Percentiles rank a stretch among this genome's conserved stretches.
Evolutionary conservation across 2,113 vertebrate species (phyloP).

Genomic region (Sinocyclocheilus maitianheensis): DNA sequence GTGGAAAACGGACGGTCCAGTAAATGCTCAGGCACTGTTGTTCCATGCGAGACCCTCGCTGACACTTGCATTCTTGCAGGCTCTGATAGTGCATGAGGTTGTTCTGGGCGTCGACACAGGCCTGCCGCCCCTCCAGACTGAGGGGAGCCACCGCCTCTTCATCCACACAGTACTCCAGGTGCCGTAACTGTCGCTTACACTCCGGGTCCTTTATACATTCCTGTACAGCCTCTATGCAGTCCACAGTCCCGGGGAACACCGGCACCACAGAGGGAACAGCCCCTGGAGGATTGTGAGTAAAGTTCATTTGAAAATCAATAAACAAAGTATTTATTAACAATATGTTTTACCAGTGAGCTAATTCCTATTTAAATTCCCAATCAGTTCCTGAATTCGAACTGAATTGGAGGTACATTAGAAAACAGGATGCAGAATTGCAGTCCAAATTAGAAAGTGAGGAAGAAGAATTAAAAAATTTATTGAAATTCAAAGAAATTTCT

Average conservation of each 20-base stretch:
- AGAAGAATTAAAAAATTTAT: not conserved
- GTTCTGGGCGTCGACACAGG: constrained; percentile 82
- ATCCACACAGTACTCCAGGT: constrained; percentile 79
- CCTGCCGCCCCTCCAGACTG: constrained; percentile 65
- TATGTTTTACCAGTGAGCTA: not conserved
- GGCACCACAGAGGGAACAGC: constrained; percentile 47
- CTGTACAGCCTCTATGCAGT: constrained; percentile 80
- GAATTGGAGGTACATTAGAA: not conserved
- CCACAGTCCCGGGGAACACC: constrained; percentile 53
- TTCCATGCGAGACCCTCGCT: constrained; percentile 84
- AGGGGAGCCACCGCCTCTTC: constrained; percentile 63
- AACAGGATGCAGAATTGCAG: not conserved
- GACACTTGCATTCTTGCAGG: constrained; percentile 85
- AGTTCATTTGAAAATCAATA: not conserved
- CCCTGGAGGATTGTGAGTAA: constrained; percentile 45
- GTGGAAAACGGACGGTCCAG: constrained; percentile 84
- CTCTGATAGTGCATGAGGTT: constrained; percentile 74
- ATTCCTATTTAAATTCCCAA: too few relatives aligned
- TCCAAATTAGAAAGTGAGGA: not conserved
- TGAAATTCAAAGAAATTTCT: not conserved
- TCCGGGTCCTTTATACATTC: constrained; percentile 73
- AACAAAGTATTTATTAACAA: not conserved
- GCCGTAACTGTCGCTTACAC: constrained; percentile 81
- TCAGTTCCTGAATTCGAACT: not conserved
- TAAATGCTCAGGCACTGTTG: constrained; percentile 85